Evolutionary conservation across 1,140 invertebrate genomes (phyloP).

Genomic region (Alviniconcha marisindica): DNA sequence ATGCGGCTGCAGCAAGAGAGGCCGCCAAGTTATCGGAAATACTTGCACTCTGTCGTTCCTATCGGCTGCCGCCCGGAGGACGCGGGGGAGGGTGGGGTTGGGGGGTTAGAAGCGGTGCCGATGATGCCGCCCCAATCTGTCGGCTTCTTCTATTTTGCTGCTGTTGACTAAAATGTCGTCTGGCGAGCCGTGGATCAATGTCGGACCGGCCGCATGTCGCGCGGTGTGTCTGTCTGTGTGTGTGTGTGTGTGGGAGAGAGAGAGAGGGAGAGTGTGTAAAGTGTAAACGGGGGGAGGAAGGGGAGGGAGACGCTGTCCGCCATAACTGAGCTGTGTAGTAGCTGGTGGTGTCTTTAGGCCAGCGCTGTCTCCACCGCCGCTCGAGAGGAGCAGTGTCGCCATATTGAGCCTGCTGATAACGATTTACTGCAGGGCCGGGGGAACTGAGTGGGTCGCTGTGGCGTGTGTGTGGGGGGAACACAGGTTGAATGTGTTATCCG

Average conservation of each 20-base stretch:
- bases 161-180: no score
- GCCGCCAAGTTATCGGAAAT: no score
- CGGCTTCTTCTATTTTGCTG: no score
- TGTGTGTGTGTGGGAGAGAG: constrained; percentile 10
- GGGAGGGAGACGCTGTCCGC: background rate
- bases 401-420: constrained; percentile 33
- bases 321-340: background rate
- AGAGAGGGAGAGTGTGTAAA: constrained; percentile 10
- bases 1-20: no score
- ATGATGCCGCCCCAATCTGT: no score
- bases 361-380: no score
- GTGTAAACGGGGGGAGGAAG: background rate
- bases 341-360: background rate
- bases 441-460: background rate
- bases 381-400: constrained; percentile 13
- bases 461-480: no score
- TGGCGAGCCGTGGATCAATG: background rate
- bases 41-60: no score
- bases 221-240: background rate
- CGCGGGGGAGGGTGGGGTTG: no score
- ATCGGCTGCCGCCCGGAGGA: no score
- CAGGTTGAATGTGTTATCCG: no score
- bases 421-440: background rate
- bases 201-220: background rate
- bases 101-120: no score